Base-by-base conservation (phyloP, 2,113 vertebrate genomes). In the Sitta europaea region DNA sequence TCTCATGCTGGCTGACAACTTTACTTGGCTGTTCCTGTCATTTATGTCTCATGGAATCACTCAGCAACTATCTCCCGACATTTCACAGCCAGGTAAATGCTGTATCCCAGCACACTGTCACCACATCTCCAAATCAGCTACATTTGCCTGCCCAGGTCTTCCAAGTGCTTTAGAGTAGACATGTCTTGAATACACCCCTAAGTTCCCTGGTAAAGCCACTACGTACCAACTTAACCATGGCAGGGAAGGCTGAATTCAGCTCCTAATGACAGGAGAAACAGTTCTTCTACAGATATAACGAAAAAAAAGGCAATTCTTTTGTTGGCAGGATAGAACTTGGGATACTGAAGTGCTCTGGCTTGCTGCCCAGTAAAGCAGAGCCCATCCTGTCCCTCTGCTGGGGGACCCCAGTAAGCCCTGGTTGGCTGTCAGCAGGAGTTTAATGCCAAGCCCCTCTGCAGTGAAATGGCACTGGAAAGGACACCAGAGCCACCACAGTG, bases 1-100 rank as follows among this genome's bases (percentile, higher is more conserved):
- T 19, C 16, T 18, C 67, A 13, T 1, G 13, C 24, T 72, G 66
- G 71, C 4, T 31, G 47, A 33, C 55, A 66, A 4, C 70, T 53
- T 18, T 0, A 17, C 14, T 20, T 8, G 36, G 24, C 54, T 33
- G 24, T 3, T 43, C 58, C 21, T 36, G 38, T 22, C 1, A 0
- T 29, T 86, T 31, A 24, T 2, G 23, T 12, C 27, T 36, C 24
- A 22, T 19, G 59, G n/a, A 73, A 57, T 63, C 35, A 10, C 19
- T n/a, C 50, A 57, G 50, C 20, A 23, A 40, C 29, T 12, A 22
- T 29, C n/a, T 74, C 59, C 42, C 51, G 57, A 4, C 50, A 85
- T 10, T n/a, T 9, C 50, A 38, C n/a, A 63, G 38, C 27, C 67
- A 47, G 7, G n/a, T 8, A 40, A 55, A 33, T 1, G 23, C n/a